Percentiles rank a stretch among this genome's conserved stretches.
These are phyloP conservation scores for Sceliomorpha sp. DNA, from an alignment of 2,888 invertebrate species.

Conservation along the genomic window DNA sequence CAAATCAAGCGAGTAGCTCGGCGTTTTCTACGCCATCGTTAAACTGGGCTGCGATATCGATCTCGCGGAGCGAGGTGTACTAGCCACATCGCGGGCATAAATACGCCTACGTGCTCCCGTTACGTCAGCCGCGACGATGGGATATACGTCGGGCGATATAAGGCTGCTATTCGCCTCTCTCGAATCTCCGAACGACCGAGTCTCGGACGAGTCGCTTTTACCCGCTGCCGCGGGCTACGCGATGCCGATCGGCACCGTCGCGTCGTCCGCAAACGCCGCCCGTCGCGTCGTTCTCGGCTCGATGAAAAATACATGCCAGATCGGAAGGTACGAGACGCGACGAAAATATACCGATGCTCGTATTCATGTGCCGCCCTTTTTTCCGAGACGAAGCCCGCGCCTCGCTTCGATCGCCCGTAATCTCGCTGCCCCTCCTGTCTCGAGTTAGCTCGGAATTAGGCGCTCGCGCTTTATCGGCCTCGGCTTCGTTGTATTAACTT, in stretches of 20 bases:
- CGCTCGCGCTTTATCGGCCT: not conserved
- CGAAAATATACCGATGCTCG: slow-evolving; percentile 26
- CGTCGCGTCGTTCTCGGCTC: slow-evolving; percentile 8
- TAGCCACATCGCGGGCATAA: slow-evolving; percentile 36
- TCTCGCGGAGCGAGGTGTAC: slow-evolving; percentile 20
- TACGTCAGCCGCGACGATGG: slow-evolving; percentile 2
- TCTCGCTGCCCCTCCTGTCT: not conserved
- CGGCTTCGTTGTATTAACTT: not conserved
- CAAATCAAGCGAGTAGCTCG: slow-evolving; percentile 36
- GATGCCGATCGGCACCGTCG: not conserved
- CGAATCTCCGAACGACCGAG: not conserved
- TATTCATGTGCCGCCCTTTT: slow-evolving; percentile 19
- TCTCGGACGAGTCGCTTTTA: not conserved
- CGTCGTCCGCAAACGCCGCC: not conserved
- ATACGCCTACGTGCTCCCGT: slow-evolving; percentile 33
- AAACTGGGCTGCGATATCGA: slow-evolving; percentile 45
- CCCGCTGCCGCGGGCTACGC: not conserved
- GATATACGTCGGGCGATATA: slow-evolving; percentile 8
- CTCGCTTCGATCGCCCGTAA: too few species aligned
- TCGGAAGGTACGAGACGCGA: slow-evolving; percentile 21
- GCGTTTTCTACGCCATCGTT: slow-evolving; percentile 38
- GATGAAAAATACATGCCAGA: slow-evolving; percentile 33
- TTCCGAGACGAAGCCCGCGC: not conserved
- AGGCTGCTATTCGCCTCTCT: not conserved
- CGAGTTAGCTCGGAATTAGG: slow-evolving; percentile 1